Evolutionary conservation across 1,140 invertebrate genomes (phyloP), one percentile per base, ranked within the genome.

Genomic region (Cotesia chilonis): DNA sequence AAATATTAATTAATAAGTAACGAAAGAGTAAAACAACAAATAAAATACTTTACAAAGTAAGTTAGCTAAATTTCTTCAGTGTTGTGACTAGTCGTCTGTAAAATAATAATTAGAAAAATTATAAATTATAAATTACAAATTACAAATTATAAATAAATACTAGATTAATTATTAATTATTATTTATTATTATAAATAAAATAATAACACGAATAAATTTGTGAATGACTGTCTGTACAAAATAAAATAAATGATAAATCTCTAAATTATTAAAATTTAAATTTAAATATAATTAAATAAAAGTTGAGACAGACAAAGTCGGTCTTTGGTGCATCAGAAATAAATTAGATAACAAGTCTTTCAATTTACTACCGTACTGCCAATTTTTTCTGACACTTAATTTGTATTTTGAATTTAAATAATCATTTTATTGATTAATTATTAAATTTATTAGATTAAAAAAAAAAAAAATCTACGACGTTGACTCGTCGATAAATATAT

Each of bases 361-460:
- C 80, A 83, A 80, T 78, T 81, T 72, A 82, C 79, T 82, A 81
- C 74, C 76, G 77, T 82, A 82, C 81, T 83, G 81, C 80, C 81
- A 83, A 79, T 79, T 38, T 76, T 81, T 81, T 82, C 75, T 72
- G 74, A 81, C 61, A 51, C 36, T 69, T 12, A 51, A 47, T 9
- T 61, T 20, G 59, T 36, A 36, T 60, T 20, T 60, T 47, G 6
- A 47, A 57, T 28, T 28, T 57, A 20, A 17, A 12, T 57, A 20
- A 57, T 20, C 1, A 28, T 28, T 28, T 28, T 28, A 28, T 28
- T 28, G 28, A 28, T 28, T 28, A 28, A 28, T 14, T 57, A 57
- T 12, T 17, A 12, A 57, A 57, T 55, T n/a, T n/a, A 20, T 57
- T 14, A 57, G 10, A 9, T 47, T 14, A 14, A 14, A 14, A 7